These are phyloP conservation scores for Perithous albicinctus DNA, from an alignment of 2,888 invertebrate genomes.

Conservation along the genomic window DNA sequence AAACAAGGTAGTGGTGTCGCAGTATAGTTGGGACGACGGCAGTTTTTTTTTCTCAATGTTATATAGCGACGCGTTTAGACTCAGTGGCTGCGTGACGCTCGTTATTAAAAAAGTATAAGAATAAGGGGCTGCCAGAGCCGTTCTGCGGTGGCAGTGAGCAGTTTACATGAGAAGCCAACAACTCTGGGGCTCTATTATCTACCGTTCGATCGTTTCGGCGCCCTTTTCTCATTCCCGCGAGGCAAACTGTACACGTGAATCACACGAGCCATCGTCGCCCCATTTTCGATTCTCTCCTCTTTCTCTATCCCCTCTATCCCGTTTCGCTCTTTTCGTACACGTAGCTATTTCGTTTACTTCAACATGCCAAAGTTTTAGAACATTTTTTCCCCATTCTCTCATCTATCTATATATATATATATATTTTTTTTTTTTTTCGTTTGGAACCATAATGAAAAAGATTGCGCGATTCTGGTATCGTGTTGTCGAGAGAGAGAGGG, in stretches of 20 bases:
- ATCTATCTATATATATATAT: no score
- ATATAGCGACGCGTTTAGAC: conserved; percentile 42
- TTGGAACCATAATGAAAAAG: background rate
- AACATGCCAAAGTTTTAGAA: conserved; percentile 40
- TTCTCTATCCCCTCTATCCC: background rate
- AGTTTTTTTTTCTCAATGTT: conserved; percentile 40
- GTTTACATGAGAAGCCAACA: conserved; percentile 8
- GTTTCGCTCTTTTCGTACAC: conserved; percentile 5
- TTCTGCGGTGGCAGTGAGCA: background rate
- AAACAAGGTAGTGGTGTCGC: conserved; percentile 38
- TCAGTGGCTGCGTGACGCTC: conserved; percentile 62
- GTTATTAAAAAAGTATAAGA: conserved; percentile 62
- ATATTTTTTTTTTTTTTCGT: no score
- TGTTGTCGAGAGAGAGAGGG: background rate
- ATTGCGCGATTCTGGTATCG: background rate
- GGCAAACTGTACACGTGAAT: conserved; percentile 49
- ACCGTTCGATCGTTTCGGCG: conserved; percentile 53
- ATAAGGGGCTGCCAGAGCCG: conserved; percentile 30
- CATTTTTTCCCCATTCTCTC: conserved; percentile 17
- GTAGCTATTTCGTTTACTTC: conserved; percentile 31
- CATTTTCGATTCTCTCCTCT: conserved; percentile 21
- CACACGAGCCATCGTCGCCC: conserved; percentile 55
- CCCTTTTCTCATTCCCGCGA: conserved; percentile 23
- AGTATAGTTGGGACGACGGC: conserved; percentile 39
- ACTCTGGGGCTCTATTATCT: conserved; percentile 42